These are phyloP conservation scores for Ips typographus DNA, from an alignment of 1,140 invertebrate species.

Conservation along the genomic window DNA sequence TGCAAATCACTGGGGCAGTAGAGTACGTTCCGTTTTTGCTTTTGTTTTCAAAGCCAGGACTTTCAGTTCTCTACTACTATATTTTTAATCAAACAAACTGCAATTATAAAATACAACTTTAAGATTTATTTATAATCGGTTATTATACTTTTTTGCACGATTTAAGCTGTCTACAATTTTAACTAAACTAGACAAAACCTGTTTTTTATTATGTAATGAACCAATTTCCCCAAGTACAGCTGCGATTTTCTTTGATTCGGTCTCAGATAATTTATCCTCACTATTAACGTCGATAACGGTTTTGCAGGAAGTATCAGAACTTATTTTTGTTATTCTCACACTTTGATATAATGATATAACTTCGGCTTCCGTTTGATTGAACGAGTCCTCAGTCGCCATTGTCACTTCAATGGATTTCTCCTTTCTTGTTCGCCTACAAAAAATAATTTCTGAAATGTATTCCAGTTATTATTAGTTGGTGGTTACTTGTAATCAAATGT, in stretches of 20 bases:
- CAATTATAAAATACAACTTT: too few relatives aligned
- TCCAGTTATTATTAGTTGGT: too few relatives aligned
- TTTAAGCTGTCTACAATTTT: slow-evolving; percentile 4
- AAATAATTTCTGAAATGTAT: too few relatives aligned
- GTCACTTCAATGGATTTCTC: slow-evolving; percentile 22
- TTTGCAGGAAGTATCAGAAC: slow-evolving; percentile 5
- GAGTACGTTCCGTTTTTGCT: too few relatives aligned
- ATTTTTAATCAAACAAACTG: too few relatives aligned
- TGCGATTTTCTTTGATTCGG: slow-evolving; percentile 11
- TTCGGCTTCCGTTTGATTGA: slow-evolving; percentile 1
- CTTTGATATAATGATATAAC: slow-evolving; percentile 19
- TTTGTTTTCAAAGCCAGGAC: too few relatives aligned
- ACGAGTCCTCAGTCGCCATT: background rate
- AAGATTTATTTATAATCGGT: too few relatives aligned
- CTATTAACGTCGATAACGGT: background rate
- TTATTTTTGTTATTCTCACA: background rate
- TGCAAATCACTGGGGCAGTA: too few relatives aligned
- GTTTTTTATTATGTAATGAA: slow-evolving; percentile 11
- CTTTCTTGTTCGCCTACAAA: background rate
- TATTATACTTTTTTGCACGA: background rate
- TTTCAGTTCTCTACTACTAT: too few relatives aligned
- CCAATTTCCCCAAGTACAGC: slow-evolving; percentile 5
- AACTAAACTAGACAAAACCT: slow-evolving; percentile 22
- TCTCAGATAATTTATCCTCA: slow-evolving; percentile 6
- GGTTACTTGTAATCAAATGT: too few relatives aligned